These are phyloP conservation scores for Lagocephalus sceleratus DNA, from an alignment of 2,797 vertebrate genomes.

Conservation along the genomic window DNA sequence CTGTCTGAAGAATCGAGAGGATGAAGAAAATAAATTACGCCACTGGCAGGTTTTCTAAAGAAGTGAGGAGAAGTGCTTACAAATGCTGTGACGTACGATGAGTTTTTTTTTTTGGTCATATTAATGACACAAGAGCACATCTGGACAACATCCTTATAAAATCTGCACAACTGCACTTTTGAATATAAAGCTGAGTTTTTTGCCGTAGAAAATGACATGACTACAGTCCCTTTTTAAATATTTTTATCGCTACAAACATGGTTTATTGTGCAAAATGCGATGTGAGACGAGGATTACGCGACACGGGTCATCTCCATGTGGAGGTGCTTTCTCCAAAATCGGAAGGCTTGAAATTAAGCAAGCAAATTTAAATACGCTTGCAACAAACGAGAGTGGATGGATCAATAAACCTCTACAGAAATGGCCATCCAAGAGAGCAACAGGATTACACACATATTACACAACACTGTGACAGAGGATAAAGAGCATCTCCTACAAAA, in stretches of 20 bases:
- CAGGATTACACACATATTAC: constrained; percentile 14
- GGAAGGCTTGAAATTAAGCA: neutral
- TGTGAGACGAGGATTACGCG: too few relatives aligned
- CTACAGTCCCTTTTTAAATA: too few relatives aligned
- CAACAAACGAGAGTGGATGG: too few relatives aligned
- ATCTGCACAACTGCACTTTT: neutral
- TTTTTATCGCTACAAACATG: neutral
- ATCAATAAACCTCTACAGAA: too few relatives aligned
- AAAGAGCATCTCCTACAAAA: neutral
- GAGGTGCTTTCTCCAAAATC: too few relatives aligned
- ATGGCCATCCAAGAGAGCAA: neutral
- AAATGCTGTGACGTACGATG: constrained; percentile 35
- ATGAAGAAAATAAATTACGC: neutral
- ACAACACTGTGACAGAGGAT: constrained; percentile 12
- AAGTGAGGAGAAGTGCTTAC: constrained; percentile 40
- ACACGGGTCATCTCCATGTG: neutral
- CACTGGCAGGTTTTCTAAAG: constrained; percentile 30
- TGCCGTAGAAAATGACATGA: too few relatives aligned
- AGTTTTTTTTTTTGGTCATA: neutral
- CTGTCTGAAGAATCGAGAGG: too few relatives aligned
- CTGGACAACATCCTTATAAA: neutral
- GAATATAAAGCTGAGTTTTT: too few relatives aligned
- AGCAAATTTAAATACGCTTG: neutral
- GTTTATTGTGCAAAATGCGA: neutral
- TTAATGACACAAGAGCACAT: neutral